These are phyloP conservation scores for Odontophorus gujanensis DNA, from an alignment of 2,113 vertebrate genomes.

Conservation along the genomic window DNA sequence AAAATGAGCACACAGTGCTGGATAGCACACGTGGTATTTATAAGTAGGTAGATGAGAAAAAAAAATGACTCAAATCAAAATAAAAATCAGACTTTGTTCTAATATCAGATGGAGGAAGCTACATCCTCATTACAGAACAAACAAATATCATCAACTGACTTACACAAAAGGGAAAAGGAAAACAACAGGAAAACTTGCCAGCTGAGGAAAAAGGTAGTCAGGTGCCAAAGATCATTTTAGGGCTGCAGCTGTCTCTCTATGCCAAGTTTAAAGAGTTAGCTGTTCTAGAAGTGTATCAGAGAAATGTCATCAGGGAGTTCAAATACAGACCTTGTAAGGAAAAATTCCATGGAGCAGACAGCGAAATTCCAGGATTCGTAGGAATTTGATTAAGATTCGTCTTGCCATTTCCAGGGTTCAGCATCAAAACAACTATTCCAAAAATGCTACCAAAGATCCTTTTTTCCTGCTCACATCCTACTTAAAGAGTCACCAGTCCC, in stretches of 20 bases:
- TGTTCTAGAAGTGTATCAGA: conserved; percentile 12
- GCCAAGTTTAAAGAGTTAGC: conserved; percentile 8
- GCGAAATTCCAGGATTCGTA: not conserved
- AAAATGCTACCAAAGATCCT: conserved; percentile 23
- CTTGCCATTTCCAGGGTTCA: not conserved
- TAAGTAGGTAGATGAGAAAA: not conserved
- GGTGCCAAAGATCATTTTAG: not conserved
- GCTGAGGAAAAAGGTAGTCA: not conserved
- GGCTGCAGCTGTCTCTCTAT: not conserved
- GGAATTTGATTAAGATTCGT: not conserved
- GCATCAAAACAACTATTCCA: conserved; percentile 28
- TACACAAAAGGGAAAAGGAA: conserved; percentile 32
- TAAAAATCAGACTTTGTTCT: conserved; percentile 15
- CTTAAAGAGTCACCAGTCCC: conserved; percentile 22
- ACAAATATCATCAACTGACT: conserved; percentile 2
- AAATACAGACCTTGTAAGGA: conserved; percentile 66
- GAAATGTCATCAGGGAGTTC: conserved; percentile 2
- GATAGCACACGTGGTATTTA: not conserved
- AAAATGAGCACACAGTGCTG: not conserved
- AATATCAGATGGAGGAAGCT: not conserved
- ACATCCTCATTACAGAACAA: conserved; percentile 3
- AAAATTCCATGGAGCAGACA: conserved; percentile 18
- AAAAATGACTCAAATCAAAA: not conserved
- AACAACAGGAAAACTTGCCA: conserved; percentile 54
- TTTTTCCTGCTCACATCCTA: not conserved